Conservation (phyloP, 2,888 invertebrate species). For the Gryllus longicercus region DNA sequence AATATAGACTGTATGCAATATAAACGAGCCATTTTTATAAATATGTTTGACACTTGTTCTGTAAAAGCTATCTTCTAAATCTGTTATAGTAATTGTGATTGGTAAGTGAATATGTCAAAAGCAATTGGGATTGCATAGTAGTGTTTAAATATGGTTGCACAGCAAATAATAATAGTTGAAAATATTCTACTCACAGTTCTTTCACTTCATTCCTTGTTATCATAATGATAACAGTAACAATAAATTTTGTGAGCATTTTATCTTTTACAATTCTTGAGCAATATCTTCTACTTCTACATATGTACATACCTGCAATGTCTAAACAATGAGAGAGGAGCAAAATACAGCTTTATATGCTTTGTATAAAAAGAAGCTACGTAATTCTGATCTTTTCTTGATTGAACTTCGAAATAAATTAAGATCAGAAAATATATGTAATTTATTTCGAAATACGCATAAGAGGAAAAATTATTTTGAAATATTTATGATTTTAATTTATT, state of each 20-base stretch:
- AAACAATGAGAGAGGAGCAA: not conserved
- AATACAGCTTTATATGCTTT: slow-evolving; percentile 17
- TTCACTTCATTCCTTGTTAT: not conserved
- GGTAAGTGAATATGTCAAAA: not conserved
- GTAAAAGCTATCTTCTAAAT: no score
- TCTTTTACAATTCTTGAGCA: slow-evolving; percentile 10
- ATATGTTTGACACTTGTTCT: no score
- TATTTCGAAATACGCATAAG: not conserved
- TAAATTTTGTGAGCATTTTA: slow-evolving; percentile 17
- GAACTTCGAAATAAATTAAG: not conserved
- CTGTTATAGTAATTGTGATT: no score
- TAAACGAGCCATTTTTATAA: no score
- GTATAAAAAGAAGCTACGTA: not conserved
- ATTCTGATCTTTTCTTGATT: slow-evolving; percentile 4
- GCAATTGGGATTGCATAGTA: slow-evolving; percentile 17
- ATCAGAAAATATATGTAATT: not conserved
- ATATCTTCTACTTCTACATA: not conserved
- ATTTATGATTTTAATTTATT: not conserved
- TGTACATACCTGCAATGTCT: not conserved
- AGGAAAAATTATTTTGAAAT: not conserved
- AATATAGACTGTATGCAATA: no score
- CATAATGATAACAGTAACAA: not conserved
- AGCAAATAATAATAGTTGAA: not conserved
- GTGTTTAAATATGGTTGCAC: not conserved
- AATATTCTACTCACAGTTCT: not conserved